Evolutionary conservation across 2,797 vertebrate species (phyloP).

Genomic region (Phylloscopus collybita): DNA sequence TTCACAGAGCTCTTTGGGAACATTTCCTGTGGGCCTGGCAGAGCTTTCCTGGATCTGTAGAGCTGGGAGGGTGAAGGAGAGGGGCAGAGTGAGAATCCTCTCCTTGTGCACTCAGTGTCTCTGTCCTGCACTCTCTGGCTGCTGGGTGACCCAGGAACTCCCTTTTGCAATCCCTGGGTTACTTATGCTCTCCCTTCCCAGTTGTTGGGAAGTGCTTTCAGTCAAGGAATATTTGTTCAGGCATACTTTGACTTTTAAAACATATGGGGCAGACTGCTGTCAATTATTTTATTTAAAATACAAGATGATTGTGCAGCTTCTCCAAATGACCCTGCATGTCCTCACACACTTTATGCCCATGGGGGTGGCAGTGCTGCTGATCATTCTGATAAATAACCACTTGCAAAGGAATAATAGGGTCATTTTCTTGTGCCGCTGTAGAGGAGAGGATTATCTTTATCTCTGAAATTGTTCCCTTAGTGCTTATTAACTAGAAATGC

Average conservation of each 20-base stretch:
- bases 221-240: neutral
- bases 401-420: constrained; percentile 36
- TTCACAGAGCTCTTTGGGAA: neutral
- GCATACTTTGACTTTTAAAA: neutral
- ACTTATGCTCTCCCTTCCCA: neutral
- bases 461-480: constrained; percentile 69
- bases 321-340: neutral
- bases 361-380: constrained; percentile 46
- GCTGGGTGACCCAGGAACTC: neutral
- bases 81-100: neutral
- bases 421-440: constrained; percentile 58
- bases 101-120: neutral
- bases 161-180: neutral
- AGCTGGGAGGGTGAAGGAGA: neutral
- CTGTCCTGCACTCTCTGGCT: neutral
- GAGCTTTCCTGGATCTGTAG: neutral
- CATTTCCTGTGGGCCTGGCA: neutral
- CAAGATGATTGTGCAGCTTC: neutral
- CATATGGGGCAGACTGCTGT: neutral
- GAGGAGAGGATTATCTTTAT: constrained; percentile 61
- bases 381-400: constrained; percentile 26
- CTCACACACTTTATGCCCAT: neutral
- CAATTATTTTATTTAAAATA: neutral
- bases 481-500: constrained; percentile 69
- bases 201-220: neutral